phyloP scores from a whole-genome alignment of 2,888 invertebrate species.

The Papilio elwesi region DNA sequence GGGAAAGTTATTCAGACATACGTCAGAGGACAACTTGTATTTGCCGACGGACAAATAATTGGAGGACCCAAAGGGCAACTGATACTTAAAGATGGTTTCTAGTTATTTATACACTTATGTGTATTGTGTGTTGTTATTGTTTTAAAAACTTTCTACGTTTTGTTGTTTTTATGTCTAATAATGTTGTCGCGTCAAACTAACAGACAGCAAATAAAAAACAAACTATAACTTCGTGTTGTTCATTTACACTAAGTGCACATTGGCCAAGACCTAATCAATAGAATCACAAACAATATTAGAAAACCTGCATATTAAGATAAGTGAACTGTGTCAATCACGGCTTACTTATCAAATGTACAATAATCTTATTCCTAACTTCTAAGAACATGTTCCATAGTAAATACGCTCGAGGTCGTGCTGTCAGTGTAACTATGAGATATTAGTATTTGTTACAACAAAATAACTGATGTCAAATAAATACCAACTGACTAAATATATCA shows the following conservation, averaged over 20 bases:
- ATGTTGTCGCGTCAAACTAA: conserved; percentile 22
- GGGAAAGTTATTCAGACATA: conserved; percentile 87
- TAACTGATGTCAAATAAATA: too few species aligned
- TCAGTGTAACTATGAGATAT: too few species aligned
- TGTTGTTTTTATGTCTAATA: conserved; percentile 16
- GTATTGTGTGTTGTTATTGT: conserved; percentile 38
- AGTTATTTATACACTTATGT: conserved; percentile 31
- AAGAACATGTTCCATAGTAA: too few species aligned
- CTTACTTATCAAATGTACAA: too few species aligned
- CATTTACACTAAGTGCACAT: conserved; percentile 4
- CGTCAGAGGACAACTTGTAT: conserved; percentile 86
- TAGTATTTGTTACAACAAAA: too few species aligned
- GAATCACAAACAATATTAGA: neutral
- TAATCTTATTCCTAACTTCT: too few species aligned
- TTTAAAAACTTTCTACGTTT: conserved; percentile 30
- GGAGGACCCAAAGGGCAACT: conserved; percentile 75
- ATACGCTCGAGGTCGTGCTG: too few species aligned
- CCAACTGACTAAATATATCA: too few species aligned
- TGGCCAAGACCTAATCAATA: neutral
- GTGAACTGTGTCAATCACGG: too few species aligned
- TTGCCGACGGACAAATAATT: conserved; percentile 68
- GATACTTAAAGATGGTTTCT: conserved; percentile 56
- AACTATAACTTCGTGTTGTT: conserved; percentile 22
- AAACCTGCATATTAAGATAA: neutral
- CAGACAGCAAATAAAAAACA: conserved; percentile 26